Evolutionary conservation across 92 coral and sea anemone genomes (phyloP), one percentile per base, ranked within the genome.

Genomic region (Parazoanthus darwini): DNA sequence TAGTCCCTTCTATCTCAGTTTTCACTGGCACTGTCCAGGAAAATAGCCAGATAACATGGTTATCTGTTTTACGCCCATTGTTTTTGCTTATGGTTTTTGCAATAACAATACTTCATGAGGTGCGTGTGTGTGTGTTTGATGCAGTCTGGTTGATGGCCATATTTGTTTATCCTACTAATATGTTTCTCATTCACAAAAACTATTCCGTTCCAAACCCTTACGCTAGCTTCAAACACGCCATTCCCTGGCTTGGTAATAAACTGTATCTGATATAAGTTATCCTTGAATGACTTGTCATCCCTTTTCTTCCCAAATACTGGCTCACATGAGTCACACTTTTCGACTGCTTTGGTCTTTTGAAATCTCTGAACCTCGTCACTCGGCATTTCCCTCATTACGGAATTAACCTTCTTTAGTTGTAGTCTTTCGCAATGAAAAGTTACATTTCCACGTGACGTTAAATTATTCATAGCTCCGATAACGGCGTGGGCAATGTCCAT

Each of bases 351-450:
- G 8, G 96, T 83, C 77, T 77, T 88, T 23, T 86, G 80, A 44
- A 96, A 93, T 48, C 79, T 88, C 42, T 94, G 98, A 54, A 94
- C 91, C 13, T 81, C 89, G 13, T 90, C 88, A 56, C 94, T 94
- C 0, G 99, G 99, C 92, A 96, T 90, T 65, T 96, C 96, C 48
- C 96, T 90, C 73, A 92, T 90, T 15, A 94, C 98, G 5, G 72
- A 86, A 35, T 82, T 91, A 2, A 96, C 81, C 10, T 85, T 78
- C 80, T 91, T 90, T 11, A 96, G 82, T 22, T 59, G 74, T 86
- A 96, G 79, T 74, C 75, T 58, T 66, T 82, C 91, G 44, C 99
- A 96, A 8, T 78, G 86, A 25, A 74, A 35, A 1, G 18, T 5
- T 7, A 89, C 79, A 6, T 87, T 70, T 6, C 76, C 85, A 43